phyloP scores from a whole-genome alignment of 2,113 vertebrate genomes.

The Pterophyllum scalare region DNA sequence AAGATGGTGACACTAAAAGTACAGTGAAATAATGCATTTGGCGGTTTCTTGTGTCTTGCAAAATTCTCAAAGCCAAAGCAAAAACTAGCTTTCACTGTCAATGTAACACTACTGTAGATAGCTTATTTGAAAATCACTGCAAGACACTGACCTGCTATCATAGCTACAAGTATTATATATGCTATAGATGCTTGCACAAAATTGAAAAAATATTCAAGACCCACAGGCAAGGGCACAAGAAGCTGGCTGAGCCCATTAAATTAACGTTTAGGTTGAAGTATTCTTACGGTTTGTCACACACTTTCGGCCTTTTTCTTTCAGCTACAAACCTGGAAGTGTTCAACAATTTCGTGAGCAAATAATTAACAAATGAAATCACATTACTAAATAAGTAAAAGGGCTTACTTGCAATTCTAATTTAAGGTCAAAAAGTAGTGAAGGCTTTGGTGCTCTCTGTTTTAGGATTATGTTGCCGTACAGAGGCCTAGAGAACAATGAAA shows the following conservation, averaged over 20 bases:
- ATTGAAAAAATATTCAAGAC: background rate
- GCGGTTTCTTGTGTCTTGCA: background rate
- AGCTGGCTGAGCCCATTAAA: background rate
- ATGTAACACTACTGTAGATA: background rate
- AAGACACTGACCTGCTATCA: background rate
- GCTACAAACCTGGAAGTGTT: background rate
- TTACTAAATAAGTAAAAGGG: background rate
- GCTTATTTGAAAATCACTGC: background rate
- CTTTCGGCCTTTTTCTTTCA: background rate
- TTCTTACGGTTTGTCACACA: background rate
- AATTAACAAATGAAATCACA: background rate
- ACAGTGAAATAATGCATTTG: background rate
- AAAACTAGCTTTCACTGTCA: background rate
- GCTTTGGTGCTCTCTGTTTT: background rate
- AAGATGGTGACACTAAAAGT: constrained; percentile 6
- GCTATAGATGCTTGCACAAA: background rate
- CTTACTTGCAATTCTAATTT: background rate
- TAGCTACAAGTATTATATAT: background rate
- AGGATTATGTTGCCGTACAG: background rate
- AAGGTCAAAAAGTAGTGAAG: background rate
- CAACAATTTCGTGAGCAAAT: background rate
- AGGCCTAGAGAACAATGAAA: background rate
- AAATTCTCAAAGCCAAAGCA: background rate
- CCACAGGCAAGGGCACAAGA: background rate
- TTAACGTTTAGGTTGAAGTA: background rate